Evolutionary conservation across 2,113 vertebrate species (phyloP).

Genomic region (Chloebia gouldiae): DNA sequence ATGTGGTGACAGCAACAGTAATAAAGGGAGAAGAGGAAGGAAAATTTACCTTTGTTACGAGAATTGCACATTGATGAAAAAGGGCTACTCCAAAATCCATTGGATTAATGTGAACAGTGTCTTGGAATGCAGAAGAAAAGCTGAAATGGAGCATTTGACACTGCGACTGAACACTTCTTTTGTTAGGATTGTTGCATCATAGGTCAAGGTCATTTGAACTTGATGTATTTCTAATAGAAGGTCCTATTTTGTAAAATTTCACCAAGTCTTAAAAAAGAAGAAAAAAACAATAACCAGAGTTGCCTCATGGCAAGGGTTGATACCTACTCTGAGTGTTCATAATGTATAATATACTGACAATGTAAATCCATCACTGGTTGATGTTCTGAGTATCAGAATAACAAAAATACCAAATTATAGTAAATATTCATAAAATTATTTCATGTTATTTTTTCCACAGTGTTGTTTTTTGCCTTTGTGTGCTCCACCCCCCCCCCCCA

Average conservation of each 20-base stretch:
- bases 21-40: not conserved
- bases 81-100: not conserved
- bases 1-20: not conserved
- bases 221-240: not conserved
- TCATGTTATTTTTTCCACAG: not conserved
- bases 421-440: not conserved
- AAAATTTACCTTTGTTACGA: not conserved
- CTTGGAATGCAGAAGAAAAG: not conserved
- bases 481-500: not conserved
- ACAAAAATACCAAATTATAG: not conserved
- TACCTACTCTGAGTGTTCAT: not conserved
- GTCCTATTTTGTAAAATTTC: not conserved
- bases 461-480: not conserved
- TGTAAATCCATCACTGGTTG: not conserved
- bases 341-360: not conserved
- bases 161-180: not conserved
- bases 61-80: not conserved
- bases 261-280: not conserved
- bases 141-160: not conserved
- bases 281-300: not conserved
- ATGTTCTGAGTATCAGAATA: not conserved
- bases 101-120: not conserved
- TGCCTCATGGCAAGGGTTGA: not conserved
- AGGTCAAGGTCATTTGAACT: not conserved
- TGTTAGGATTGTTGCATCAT: not conserved